Evolutionary conservation across 2,113 vertebrate species (phyloP).

Genomic region (Labeo catla): DNA sequence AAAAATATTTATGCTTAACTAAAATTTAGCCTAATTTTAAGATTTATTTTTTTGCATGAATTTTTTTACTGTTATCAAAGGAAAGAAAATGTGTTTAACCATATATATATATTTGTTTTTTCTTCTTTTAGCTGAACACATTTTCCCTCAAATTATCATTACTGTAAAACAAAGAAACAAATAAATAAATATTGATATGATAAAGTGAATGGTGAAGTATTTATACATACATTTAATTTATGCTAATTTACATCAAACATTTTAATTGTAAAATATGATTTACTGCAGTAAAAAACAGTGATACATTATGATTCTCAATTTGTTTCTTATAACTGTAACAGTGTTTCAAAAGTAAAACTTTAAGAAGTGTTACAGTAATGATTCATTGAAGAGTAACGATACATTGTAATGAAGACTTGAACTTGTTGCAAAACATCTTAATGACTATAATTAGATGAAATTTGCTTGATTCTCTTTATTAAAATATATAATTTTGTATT

Average conservation of each 20-base stretch:
- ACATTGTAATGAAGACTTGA: too few species aligned
- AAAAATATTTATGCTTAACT: too few species aligned
- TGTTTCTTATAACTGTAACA: too few species aligned
- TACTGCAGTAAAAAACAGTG: neutral
- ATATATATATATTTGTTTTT: too few species aligned
- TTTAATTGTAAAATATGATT: neutral
- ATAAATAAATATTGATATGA: neutral
- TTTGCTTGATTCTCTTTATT: neutral
- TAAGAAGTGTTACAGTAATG: neutral
- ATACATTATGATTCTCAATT: too few species aligned
- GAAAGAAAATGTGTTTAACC: too few species aligned
- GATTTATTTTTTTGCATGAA: too few species aligned
- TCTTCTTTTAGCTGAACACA: neutral
- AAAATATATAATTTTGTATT: neutral
- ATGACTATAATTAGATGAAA: too few species aligned
- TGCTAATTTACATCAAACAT: neutral
- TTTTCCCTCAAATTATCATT: neutral
- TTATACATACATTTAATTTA: neutral
- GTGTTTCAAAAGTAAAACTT: neutral
- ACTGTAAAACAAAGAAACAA: neutral
- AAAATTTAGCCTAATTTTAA: too few species aligned
- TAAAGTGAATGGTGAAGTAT: neutral
- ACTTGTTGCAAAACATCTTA: neutral
- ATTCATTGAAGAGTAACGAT: neutral
- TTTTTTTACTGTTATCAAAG: too few species aligned